Evolutionary conservation across 2,797 vertebrate genomes (phyloP), one percentile per base, ranked within the genome.

Genomic region (Serranus cabrilla): DNA sequence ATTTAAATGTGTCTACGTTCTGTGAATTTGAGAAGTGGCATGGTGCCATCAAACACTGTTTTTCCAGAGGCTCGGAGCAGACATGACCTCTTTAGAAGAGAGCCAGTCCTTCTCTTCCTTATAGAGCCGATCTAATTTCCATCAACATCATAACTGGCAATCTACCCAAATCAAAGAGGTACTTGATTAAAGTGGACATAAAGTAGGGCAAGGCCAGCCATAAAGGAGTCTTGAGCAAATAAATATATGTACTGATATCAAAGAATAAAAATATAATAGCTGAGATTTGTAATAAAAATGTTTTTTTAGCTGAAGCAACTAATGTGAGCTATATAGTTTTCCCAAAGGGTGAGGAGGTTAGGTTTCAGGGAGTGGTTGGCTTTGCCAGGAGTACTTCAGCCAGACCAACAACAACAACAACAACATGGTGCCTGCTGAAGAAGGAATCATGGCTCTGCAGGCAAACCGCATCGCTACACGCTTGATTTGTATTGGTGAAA

Each of bases 351-450:
- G 40, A 71, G 25, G 69, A 60, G n/a, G 51, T 66, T 73, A 42
- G 43, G 65, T 82, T 84, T 78, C 51, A 78, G 71, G 49, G 49
- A 43, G 27, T 18, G 57, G 37, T 31, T 57, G 7, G 42, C 31
- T 21, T 31, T 71, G 52, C 61, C 60, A 66, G 45, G 2, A 16
- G 57, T 43, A 65, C 11, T 59, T 11, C 49, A 42, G 80, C 68
- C 78, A 71, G 63, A 50, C 16, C 57, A 70, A 4, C 31, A 68
- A 21, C 34, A 80, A 45, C 71, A 78, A 70, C 34, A 78, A 49
- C 73, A 78, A 74, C 42, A 60, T 4, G 6, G 57, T 20, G 67
- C 25, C 42, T 64, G 40, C 20, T 5, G 47, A 63, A 31, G 43
- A 42, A 39, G 13, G 50, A 71, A 56, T 52, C 13, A 13, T 13